Percentiles rank a stretch among this genome's conserved stretches.
Conservation (phyloP, 2,113 vertebrate species). For the Oenanthe melanoleuca region DNA sequence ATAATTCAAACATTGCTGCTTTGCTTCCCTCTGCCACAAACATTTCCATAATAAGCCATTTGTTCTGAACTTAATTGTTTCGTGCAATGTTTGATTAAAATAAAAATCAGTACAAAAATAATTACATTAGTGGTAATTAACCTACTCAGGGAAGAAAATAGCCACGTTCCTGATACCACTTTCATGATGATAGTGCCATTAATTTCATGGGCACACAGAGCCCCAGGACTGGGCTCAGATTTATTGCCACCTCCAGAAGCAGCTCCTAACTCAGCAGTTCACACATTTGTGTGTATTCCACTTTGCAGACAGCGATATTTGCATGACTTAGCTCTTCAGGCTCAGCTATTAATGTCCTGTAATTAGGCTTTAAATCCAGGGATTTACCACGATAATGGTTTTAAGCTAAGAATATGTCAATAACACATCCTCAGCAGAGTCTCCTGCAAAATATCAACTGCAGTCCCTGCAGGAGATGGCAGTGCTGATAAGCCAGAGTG, state of each 20-base stretch:
- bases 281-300: conserved; percentile 40
- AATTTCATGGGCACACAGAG: conserved; percentile 14
- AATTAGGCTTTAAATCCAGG: conserved; percentile 74
- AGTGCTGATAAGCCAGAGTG: background rate
- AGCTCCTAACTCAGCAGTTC: conserved; percentile 64
- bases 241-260: conserved; percentile 40
- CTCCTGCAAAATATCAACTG: conserved; percentile 6
- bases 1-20: conserved; percentile 29
- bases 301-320: conserved; percentile 63
- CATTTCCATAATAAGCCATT: conserved; percentile 64
- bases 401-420: conserved; percentile 68
- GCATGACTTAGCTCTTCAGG: conserved; percentile 55
- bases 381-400: conserved; percentile 62
- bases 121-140: conserved; percentile 75
- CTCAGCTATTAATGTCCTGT: conserved; percentile 69
- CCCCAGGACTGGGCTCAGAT: conserved; percentile 25
- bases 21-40: conserved; percentile 24
- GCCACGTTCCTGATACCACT: conserved; percentile 2
- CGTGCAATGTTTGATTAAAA: conserved; percentile 72
- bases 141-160: conserved; percentile 53
- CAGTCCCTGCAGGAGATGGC: background rate
- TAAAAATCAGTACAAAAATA: conserved; percentile 70
- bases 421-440: conserved; percentile 54
- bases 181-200: conserved; percentile 21
- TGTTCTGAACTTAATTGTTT: conserved; percentile 68